phyloP scores from a whole-genome alignment of 2,797 vertebrate species.

The Gallinago stenura region DNA sequence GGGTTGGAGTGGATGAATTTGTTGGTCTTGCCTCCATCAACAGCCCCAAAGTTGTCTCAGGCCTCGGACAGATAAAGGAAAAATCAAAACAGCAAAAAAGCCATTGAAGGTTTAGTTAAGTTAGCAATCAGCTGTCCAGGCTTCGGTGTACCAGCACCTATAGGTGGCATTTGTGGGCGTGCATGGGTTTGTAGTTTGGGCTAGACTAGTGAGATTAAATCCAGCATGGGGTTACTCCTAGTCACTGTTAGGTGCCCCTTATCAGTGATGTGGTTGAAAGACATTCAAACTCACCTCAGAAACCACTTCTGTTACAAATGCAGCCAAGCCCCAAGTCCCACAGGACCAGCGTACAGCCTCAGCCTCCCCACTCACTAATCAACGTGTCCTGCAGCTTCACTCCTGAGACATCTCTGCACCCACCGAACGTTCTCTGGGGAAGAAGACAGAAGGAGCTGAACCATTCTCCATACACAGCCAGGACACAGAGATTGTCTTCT shows the following conservation, averaged over 20 bases:
- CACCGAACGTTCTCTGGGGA: neutral
- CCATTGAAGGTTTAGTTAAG: neutral
- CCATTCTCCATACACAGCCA: accelerated
- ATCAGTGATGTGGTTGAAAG: neutral
- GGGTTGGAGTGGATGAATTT: neutral
- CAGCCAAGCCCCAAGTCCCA: neutral
- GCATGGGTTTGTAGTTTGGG: neutral
- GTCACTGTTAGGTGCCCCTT: too few relatives aligned
- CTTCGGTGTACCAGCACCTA: neutral
- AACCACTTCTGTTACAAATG: neutral
- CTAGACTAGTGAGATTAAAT: neutral
- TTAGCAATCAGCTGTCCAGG: neutral
- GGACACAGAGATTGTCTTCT: neutral
- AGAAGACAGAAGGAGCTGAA: neutral
- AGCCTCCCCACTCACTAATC: too few relatives aligned
- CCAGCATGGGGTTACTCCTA: neutral
- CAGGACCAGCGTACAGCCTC: neutral
- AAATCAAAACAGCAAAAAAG: neutral
- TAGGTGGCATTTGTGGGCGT: neutral
- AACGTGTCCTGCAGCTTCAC: neutral
- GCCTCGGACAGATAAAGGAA: neutral
- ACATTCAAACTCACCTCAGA: too few relatives aligned
- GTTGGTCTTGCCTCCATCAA: neutral
- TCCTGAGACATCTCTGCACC: neutral
- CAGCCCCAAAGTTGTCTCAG: neutral